Evolutionary conservation across 1,140 invertebrate species (phyloP).

Genomic region (Pogonus chalceus): DNA sequence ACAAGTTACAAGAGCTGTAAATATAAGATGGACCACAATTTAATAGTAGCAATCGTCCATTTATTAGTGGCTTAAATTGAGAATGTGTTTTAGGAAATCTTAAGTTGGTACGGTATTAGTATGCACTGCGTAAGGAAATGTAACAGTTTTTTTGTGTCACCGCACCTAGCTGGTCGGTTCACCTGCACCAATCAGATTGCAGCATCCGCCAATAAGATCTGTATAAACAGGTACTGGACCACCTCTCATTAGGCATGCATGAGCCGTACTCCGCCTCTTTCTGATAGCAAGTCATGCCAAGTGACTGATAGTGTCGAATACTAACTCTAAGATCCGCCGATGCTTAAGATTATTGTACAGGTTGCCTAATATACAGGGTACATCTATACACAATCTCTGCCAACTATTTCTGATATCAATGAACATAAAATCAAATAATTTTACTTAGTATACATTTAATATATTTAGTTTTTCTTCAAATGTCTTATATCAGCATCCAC

Average conservation of each 20-base stretch:
- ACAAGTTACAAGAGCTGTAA: constrained; percentile 19
- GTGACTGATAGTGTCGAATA: constrained; percentile 28
- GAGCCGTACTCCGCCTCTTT: constrained; percentile 29
- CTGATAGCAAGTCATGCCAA: constrained; percentile 32
- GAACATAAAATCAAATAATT: no score
- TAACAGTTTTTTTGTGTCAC: constrained; percentile 11
- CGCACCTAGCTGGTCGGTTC: constrained; percentile 11
- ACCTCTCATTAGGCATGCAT: constrained; percentile 30
- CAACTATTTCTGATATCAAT: no score
- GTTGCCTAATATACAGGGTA: no score
- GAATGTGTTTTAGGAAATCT: constrained; percentile 17
- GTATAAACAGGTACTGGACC: constrained; percentile 13
- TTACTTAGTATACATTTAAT: no score
- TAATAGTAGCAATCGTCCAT: constrained; percentile 16
- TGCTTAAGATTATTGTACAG: no score
- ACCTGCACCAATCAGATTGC: constrained; percentile 23
- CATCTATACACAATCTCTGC: no score
- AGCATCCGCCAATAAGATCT: constrained; percentile 11
- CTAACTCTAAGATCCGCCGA: not conserved
- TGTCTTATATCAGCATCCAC: no score
- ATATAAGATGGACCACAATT: constrained; percentile 23
- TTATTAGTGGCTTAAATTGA: constrained; percentile 11
- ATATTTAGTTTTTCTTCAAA: no score
- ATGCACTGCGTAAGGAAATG: constrained; percentile 8
- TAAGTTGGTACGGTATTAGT: constrained; percentile 18